A percentile compares a stretch with the other conserved stretches of the same genome.
Evolutionary conservation across 1,140 invertebrate species (phyloP).

Genomic region (Sycobia sp.): DNA sequence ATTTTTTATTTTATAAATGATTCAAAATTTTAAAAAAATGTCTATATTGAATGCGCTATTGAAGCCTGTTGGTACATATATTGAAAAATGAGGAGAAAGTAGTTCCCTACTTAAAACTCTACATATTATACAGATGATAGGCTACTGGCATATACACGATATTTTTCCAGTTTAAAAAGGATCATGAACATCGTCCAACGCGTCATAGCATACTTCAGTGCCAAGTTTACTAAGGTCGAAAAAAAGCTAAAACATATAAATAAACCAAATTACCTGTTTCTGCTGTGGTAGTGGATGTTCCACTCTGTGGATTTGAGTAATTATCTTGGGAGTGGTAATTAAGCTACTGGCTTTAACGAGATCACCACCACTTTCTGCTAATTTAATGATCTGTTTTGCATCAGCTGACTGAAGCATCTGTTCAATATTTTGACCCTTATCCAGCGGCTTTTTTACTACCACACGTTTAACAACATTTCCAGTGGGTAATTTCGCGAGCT

Average conservation of each 20-base stretch:
- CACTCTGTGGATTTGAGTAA: neutral
- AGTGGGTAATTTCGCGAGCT: constrained; percentile 56
- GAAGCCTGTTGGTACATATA: no score
- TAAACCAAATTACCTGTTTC: constrained; percentile 31
- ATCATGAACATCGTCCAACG: no score
- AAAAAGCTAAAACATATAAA: neutral
- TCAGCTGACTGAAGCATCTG: constrained; percentile 45
- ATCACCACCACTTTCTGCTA: constrained; percentile 23
- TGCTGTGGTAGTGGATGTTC: constrained; percentile 14
- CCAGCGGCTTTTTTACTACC: constrained; percentile 54
- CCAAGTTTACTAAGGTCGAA: no score
- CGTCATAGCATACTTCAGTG: no score
- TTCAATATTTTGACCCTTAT: constrained; percentile 48
- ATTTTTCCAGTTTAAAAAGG: no score
- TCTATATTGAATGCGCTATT: neutral
- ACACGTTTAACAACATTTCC: constrained; percentile 61
- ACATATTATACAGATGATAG: no score
- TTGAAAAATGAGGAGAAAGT: no score
- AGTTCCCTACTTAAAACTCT: no score
- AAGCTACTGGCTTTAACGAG: neutral
- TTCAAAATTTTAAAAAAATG: neutral
- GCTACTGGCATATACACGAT: no score
- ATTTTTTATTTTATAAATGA: neutral
- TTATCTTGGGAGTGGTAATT: neutral
- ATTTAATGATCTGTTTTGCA: constrained; percentile 17